A percentile compares a stretch with the other conserved stretches of the same genome.
phyloP scores from a whole-genome alignment of 1,140 invertebrate species.

The Panulirus ornatus region DNA sequence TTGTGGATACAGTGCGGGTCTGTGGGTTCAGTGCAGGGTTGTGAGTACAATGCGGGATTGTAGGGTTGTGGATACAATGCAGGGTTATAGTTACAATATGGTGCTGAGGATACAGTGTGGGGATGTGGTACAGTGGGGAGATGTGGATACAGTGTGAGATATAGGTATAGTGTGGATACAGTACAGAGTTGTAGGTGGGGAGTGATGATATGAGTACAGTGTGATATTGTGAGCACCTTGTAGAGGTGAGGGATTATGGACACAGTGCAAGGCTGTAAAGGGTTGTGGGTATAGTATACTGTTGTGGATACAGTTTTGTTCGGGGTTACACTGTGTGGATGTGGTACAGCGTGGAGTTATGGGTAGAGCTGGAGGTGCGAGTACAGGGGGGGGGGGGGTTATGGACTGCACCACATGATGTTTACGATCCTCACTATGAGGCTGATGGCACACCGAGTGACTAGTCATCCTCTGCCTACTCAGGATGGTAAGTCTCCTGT shows the following conservation, averaged over 20 bases:
- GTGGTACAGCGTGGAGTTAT: no score
- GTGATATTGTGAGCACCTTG: background rate
- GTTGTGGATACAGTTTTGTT: no score
- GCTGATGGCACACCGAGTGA: no score
- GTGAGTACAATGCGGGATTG: background rate
- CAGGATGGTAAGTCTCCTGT: no score
- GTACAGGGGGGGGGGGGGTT: no score
- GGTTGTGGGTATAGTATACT: no score
- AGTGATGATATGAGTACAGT: background rate
- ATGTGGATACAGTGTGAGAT: background rate
- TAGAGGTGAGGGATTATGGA: background rate
- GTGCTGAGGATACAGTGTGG: background rate
- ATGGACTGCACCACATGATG: no score
- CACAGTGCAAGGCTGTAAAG: background rate
- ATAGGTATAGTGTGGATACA: background rate
- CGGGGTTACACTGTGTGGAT: no score
- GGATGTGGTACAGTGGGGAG: background rate
- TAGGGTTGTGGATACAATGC: background rate
- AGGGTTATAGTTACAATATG: background rate
- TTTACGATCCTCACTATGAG: no score
- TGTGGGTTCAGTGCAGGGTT: background rate
- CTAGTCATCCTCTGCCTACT: no score
- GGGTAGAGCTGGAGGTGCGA: no score
- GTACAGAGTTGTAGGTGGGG: background rate
- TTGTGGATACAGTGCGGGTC: background rate